Evolutionary conservation across 2,797 vertebrate species (phyloP).

Genomic region (Nyctalus aviator): DNA sequence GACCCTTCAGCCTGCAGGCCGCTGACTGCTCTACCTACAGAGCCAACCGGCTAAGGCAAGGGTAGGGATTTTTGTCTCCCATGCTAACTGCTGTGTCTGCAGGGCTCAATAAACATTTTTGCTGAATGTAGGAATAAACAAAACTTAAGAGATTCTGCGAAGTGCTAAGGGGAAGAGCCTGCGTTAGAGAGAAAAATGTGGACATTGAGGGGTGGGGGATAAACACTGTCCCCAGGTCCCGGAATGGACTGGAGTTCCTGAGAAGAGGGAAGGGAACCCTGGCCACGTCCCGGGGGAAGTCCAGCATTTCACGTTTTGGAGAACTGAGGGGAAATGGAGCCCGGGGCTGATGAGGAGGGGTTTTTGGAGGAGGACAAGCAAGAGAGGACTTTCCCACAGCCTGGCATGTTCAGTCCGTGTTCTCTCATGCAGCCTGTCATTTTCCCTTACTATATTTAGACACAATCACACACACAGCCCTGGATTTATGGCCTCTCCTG

Average conservation of each 20-base stretch:
- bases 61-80: constrained; percentile 26
- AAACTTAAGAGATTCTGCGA: constrained; percentile 25
- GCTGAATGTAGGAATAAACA: not conserved
- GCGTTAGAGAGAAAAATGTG: not conserved
- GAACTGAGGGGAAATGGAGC: constrained; percentile 29
- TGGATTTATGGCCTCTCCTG: constrained; percentile 12
- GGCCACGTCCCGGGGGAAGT: constrained; percentile 6
- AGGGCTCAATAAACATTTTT: constrained; percentile 8
- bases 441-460: not conserved
- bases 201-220: not conserved
- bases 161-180: not conserved
- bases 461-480: not conserved
- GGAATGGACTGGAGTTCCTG: not conserved
- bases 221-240: not conserved
- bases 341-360: not conserved
- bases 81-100: constrained; percentile 17
- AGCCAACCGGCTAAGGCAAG: too few species aligned
- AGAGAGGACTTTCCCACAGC: not conserved
- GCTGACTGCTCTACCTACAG: too few species aligned
- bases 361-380: not conserved
- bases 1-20: too few species aligned
- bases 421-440: not conserved
- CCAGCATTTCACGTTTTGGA: constrained; percentile 71
- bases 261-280: constrained; percentile 15
- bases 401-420: not conserved